Evolutionary conservation across 2,113 vertebrate genomes (phyloP).

Genomic region (Calidris pugnax): DNA sequence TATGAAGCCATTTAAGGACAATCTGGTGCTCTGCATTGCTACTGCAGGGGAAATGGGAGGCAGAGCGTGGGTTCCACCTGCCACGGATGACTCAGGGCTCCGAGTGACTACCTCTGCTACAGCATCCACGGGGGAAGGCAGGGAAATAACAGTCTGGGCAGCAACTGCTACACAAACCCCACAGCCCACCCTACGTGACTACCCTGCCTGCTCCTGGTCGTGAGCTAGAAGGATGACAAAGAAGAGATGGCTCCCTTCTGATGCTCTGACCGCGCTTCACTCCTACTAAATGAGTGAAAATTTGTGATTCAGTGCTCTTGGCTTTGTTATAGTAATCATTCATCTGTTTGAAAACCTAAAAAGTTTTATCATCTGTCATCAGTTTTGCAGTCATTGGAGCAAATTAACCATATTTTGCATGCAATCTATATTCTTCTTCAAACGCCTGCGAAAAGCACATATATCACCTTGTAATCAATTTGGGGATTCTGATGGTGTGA

Average conservation of each 20-base stretch:
- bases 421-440: constrained; percentile 29
- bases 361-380: constrained; percentile 50
- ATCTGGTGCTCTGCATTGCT: not conserved
- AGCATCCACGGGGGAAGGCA: not conserved
- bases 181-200: not conserved
- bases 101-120: not conserved
- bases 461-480: constrained; percentile 56
- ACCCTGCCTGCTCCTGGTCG: not conserved
- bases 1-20: not conserved
- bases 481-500: constrained; percentile 54
- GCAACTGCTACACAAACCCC: not conserved
- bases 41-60: not conserved
- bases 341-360: constrained; percentile 48
- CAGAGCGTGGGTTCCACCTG: not conserved
- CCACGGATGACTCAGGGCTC: not conserved
- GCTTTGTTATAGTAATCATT: constrained; percentile 49
- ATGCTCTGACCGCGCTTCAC: constrained; percentile 12
- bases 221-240: not conserved
- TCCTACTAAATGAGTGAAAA: not conserved
- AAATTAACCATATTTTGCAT: constrained; percentile 44
- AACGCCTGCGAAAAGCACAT: constrained; percentile 47
- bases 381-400: constrained; percentile 29
- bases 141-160: not conserved
- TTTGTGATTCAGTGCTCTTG: constrained; percentile 36
- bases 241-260: not conserved